phyloP scores from a whole-genome alignment of 2,797 vertebrate genomes.

The Emydoidea blandingii region DNA sequence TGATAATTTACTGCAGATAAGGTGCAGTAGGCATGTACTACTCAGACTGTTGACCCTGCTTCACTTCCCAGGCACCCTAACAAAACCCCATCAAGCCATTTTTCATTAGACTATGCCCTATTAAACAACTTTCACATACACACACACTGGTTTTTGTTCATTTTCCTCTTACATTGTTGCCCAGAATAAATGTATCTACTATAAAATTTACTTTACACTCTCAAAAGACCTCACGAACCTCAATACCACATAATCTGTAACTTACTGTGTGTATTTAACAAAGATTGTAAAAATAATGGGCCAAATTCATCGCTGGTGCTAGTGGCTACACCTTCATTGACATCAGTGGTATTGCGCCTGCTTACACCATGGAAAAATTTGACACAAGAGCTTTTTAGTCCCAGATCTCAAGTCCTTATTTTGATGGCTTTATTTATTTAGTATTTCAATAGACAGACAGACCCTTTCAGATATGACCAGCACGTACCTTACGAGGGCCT shows the following conservation, averaged over 20 bases:
- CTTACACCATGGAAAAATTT: not conserved
- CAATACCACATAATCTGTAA: not conserved
- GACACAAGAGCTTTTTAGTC: not conserved
- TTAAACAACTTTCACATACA: not conserved
- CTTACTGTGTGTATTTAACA: not conserved
- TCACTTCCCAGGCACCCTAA: not conserved
- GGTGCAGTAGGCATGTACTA: not conserved
- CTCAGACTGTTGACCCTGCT: not conserved
- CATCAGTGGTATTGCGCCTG: not conserved
- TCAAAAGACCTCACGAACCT: not conserved
- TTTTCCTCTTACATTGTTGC: not conserved
- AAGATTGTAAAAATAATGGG: not conserved
- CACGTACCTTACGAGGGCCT: slow-evolving; percentile 92
- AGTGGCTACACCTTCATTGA: not conserved
- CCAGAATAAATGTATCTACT: not conserved
- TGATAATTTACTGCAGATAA: not conserved
- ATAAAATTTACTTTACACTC: not conserved
- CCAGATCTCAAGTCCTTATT: not conserved
- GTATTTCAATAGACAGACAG: not conserved
- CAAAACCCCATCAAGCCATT: not conserved
- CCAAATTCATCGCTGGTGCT: not conserved
- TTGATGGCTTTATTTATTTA: not conserved
- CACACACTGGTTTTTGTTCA: not conserved
- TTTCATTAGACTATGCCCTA: slow-evolving; percentile 16
- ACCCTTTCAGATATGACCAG: not conserved